Base-by-base conservation (phyloP, 2,113 vertebrate species). In the Phasianus colchicus region DNA sequence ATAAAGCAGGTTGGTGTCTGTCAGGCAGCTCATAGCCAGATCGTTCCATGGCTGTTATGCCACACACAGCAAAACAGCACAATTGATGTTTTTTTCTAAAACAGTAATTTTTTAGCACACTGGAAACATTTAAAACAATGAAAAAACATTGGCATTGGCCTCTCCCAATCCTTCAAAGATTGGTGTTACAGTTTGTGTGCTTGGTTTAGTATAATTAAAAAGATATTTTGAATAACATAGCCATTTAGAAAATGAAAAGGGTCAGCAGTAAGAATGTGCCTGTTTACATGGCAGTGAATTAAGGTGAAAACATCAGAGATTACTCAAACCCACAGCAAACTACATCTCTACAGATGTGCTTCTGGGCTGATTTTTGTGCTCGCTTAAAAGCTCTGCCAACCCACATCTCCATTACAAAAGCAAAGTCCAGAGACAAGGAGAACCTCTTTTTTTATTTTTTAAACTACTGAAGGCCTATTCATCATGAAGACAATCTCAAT, bases 311-410 rank as follows among this genome's bases (percentile, higher is more conserved):
- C 7, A 34, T 48, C 6, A 29, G 58, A 82, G 58, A 64, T 34
- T 6, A 18, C 13, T 22, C 40, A 36, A 60, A 12, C 64, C 64
- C 10, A 3, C 4, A 5, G 5, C 48, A 45, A 43, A 18, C 50
- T 6, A 14, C n/a, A 30, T 1, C 52, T 54, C 52, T 27, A 54
- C 2, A 0, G 12, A 6, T 1, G 12, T 14, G 50, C 36, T 74
- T 6, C 29, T 25, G 30, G 18, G 22, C 32, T 30, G 32, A 55
- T 43, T 34, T 40, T 20, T 34, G 78, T 17, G 40, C 61, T 67
- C 42, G 30, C 25, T 1, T 21, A 19, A 70, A 36, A 38, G 16
- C 57, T n/a, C 8, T 42, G 36, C 43, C 40, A 42, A 67, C 32
- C 29, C 27, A 47, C 63, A 42, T 25, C 54, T 67, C 61, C 45